These are phyloP conservation scores for Dendrocopos noguchii DNA, from an alignment of 2,113 vertebrate genomes.

Conservation along the genomic window DNA sequence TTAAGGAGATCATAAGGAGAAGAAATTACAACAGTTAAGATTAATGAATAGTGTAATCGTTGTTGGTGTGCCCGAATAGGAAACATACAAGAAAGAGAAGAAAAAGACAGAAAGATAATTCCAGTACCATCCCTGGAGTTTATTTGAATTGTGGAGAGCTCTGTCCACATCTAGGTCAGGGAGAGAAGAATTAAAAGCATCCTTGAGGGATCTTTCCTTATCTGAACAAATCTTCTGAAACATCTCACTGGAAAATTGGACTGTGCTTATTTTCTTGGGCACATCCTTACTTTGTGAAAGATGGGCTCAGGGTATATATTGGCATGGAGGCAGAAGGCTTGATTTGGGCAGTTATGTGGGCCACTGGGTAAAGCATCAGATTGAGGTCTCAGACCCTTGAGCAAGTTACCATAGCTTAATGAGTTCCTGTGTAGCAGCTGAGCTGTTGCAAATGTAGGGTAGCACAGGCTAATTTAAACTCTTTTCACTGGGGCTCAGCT, in stretches of 20 bases:
- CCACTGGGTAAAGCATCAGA: slow-evolving; percentile 47
- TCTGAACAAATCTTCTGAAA: not conserved
- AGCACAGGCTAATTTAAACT: slow-evolving; percentile 24
- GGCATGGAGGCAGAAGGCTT: not conserved
- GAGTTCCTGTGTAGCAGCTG: slow-evolving; percentile 48
- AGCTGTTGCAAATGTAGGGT: slow-evolving; percentile 54
- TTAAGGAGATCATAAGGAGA: not conserved
- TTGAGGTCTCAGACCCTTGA: slow-evolving; percentile 36
- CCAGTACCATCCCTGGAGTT: not conserved
- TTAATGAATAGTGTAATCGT: not conserved
- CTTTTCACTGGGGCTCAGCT: slow-evolving; percentile 45
- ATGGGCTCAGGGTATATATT: slow-evolving; percentile 4
- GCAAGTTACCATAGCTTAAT: slow-evolving; percentile 66
- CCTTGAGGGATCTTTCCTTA: not conserved
- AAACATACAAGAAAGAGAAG: not conserved
- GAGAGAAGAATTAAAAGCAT: not conserved
- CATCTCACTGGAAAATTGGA: not conserved
- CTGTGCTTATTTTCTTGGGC: not conserved
- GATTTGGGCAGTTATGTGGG: slow-evolving; percentile 40
- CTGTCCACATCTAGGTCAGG: not conserved
- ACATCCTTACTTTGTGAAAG: not conserved
- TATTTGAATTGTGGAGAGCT: not conserved
- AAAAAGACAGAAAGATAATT: not conserved
- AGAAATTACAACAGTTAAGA: not conserved
- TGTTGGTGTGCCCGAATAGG: not conserved